Percentiles rank a stretch among this genome's conserved stretches.
These are phyloP conservation scores for Lepetodrilus schrolli DNA, from an alignment of 2,888 invertebrate species.

Conservation along the genomic window DNA sequence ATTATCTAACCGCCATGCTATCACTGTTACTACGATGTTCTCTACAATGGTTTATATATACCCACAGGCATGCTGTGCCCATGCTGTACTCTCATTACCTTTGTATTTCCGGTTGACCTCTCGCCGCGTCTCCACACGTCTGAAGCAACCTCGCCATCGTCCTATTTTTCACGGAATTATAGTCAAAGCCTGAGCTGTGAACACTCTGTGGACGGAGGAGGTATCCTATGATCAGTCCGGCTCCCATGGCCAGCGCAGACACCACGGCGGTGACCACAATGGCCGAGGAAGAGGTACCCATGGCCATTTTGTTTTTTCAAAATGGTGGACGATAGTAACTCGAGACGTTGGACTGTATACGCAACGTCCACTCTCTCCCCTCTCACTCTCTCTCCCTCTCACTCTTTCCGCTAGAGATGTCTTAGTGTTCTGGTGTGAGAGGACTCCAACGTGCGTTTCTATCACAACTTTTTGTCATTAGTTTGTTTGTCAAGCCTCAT, in stretches of 20 bases:
- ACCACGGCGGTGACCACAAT: constrained; percentile 45
- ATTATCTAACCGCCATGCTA: no score
- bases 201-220: constrained; percentile 37
- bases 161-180: constrained; percentile 28
- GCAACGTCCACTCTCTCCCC: background rate
- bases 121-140: constrained; percentile 37
- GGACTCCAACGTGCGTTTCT: background rate
- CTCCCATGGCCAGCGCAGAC: constrained; percentile 41
- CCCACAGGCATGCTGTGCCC: no score
- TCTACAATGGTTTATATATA: no score
- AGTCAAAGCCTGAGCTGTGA: background rate
- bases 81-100: constrained; percentile 36
- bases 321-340: background rate
- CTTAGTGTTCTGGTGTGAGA: background rate
- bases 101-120: constrained; percentile 37
- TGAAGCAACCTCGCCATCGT: constrained; percentile 37
- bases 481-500: constrained; percentile 19
- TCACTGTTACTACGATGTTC: no score
- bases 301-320: constrained; percentile 32
- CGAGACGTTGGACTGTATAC: background rate
- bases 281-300: constrained; percentile 37
- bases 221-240: constrained; percentile 48
- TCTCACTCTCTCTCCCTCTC: background rate
- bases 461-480: constrained; percentile 20
- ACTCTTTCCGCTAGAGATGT: background rate